Percentiles rank a stretch among this genome's conserved stretches.
Evolutionary conservation across 2,888 invertebrate species (phyloP).

Genomic region (Parapristionchus giblindavisi): DNA sequence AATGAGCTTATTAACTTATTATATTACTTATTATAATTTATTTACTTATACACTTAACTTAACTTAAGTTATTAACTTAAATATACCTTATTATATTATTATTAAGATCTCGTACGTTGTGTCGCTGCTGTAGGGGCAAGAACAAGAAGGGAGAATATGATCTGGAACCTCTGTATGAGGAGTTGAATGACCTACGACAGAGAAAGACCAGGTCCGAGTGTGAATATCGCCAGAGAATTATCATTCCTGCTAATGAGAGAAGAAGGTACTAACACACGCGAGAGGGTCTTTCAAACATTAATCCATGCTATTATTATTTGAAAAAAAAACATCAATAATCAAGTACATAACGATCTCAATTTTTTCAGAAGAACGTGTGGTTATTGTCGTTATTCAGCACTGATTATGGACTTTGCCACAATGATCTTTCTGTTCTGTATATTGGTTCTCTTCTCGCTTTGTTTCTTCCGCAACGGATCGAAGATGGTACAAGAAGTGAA

Average conservation of each 20-base stretch:
- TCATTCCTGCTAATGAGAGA: not conserved
- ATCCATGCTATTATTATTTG: not conserved
- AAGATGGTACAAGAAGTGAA: slow-evolving; percentile 40
- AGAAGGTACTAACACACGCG: not conserved
- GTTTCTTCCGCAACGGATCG: slow-evolving; percentile 39
- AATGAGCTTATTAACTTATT: no score
- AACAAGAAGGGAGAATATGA: slow-evolving; percentile 47
- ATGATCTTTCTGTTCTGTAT: slow-evolving; percentile 42
- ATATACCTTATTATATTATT: not conserved
- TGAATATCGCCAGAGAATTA: slow-evolving; percentile 13
- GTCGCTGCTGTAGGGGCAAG: not conserved
- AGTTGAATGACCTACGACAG: slow-evolving; percentile 57
- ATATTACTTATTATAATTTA: no score
- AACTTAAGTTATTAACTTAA: not conserved
- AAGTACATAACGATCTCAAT: not conserved
- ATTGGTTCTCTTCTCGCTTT: slow-evolving; percentile 40
- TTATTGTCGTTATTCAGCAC: slow-evolving; percentile 51
- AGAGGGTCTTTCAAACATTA: not conserved
- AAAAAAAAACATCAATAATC: not conserved
- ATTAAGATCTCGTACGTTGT: not conserved
- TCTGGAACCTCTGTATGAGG: slow-evolving; percentile 60
- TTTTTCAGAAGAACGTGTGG: slow-evolving; percentile 46
- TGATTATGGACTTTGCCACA: slow-evolving; percentile 47
- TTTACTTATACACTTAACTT: no score
- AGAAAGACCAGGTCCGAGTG: slow-evolving; percentile 49